Percentiles rank a stretch among this genome's conserved stretches.
phyloP scores from a whole-genome alignment of 2,113 vertebrate species.

The Centropristis striata region DNA sequence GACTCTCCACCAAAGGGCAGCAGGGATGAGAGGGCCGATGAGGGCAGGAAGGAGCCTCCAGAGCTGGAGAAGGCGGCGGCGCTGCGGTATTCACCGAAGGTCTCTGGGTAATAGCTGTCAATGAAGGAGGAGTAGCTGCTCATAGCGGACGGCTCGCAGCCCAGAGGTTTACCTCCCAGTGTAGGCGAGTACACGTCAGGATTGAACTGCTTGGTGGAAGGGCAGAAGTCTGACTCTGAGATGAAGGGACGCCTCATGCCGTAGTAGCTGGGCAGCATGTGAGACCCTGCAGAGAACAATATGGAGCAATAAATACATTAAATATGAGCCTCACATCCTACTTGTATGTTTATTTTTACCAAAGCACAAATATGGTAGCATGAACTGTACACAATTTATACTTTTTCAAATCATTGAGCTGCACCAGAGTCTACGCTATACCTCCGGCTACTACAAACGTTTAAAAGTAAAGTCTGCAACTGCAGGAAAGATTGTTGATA shows the following conservation, averaged over 20 bases:
- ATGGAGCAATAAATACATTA: not conserved
- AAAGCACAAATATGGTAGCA: constrained; percentile 4
- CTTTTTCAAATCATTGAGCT: too few relatives aligned
- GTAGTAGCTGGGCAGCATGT: constrained; percentile 87
- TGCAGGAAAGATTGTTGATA: too few relatives aligned
- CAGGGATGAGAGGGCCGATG: constrained; percentile 87
- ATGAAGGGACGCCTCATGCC: constrained; percentile 88
- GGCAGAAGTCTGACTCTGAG: constrained; percentile 90
- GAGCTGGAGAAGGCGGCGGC: constrained; percentile 80
- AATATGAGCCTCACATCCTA: not conserved
- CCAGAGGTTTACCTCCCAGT: constrained; percentile 86
- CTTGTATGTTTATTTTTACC: constrained; percentile 5
- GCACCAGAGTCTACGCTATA: too few relatives aligned
- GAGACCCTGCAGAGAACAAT: constrained; percentile 84
- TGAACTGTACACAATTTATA: too few relatives aligned
- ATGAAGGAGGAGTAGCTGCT: constrained; percentile 87
- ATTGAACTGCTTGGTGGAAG: constrained; percentile 86
- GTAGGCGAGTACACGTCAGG: constrained; percentile 85
- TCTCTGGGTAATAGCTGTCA: constrained; percentile 90
- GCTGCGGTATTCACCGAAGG: constrained; percentile 88
- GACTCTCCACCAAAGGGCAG: constrained; percentile 89
- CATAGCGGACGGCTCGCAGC: constrained; percentile 85
- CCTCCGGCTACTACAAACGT: too few relatives aligned
- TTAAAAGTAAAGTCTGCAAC: too few relatives aligned
- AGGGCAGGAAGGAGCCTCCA: constrained; percentile 83